Evolutionary conservation across 64 coral and sea anemone genomes (phyloP), one percentile per base, ranked within the genome.

Genomic region (Pachyseris speciosa): DNA sequence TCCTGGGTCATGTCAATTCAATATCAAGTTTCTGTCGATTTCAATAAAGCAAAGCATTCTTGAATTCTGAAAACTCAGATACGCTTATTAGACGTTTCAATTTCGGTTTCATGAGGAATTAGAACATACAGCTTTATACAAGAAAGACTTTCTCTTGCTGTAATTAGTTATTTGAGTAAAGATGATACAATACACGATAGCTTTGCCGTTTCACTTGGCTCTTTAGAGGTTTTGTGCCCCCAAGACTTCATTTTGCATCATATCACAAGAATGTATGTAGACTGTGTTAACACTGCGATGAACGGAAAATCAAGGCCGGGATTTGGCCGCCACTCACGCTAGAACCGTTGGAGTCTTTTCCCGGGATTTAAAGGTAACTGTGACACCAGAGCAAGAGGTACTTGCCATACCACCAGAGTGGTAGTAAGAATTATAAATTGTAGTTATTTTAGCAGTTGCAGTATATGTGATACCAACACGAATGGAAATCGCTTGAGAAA

Each of bases 391-490:
- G 68, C 88, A 90, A 8, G 6, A 47, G 19, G 45, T n/a, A 20
- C 63, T 80, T 2, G 28, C 19, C 22, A 76, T 44, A 20, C 42
- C 87, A 37, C 67, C 88, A 38, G 7, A 9, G 5, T n/a, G 27
- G 10, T 16, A 13, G 22, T 10, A 15, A 7, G 45, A 49, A 1
- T 28, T 2, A 24, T 0, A 0, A 7, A 7, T 22, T 30, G 74
- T 68, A 20, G 75, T 90, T n/a, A 90, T 15, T 74, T 70, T 37
- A 2, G 75, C 26, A 36, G 88, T 67, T 12, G 79, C 22, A 45
- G 87, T 89, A 27, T 89, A 80, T 28, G 37, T 75, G 19, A 89
- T 32, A 5, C 87, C 87, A 48, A 75, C 64, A 19, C 31, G 41
- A 49, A 80, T 32, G 16, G 66, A 66, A 17, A 89, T 50, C 22